Conservation (phyloP, 1,140 invertebrate genomes). For the Pogonognathellus flavescens region DNA sequence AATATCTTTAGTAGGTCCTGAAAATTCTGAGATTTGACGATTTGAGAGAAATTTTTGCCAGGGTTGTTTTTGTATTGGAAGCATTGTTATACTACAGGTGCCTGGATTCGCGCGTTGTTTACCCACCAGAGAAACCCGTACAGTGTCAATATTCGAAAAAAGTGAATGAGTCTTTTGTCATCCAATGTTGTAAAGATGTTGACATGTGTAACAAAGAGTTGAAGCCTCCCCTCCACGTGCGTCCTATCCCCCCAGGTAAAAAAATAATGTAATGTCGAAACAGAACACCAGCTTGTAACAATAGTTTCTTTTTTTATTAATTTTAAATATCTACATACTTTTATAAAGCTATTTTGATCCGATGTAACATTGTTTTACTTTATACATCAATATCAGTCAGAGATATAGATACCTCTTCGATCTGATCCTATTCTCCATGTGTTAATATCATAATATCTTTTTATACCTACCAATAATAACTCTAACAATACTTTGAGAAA, state of each 20-base stretch:
- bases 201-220: constrained; percentile 77
- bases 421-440: too few species aligned
- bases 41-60: neutral
- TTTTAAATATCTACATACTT: too few species aligned
- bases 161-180: constrained; percentile 72
- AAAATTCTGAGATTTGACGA: neutral
- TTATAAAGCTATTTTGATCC: too few species aligned
- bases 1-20: neutral
- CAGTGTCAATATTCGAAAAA: constrained; percentile 75
- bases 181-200: constrained; percentile 75
- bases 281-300: constrained; percentile 28
- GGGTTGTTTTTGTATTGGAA: constrained; percentile 21
- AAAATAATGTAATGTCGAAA: constrained; percentile 21
- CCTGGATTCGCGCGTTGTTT: constrained; percentile 72
- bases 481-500: too few species aligned
- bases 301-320: constrained; percentile 33
- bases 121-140: constrained; percentile 75
- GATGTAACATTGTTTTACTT: too few species aligned
- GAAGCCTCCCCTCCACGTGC: constrained; percentile 69
- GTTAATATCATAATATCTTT: too few species aligned
- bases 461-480: too few species aligned
- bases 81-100: constrained; percentile 71
- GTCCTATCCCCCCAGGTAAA: constrained; percentile 67
- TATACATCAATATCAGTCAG: too few species aligned
- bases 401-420: too few species aligned